Evolutionary conservation across 1,140 invertebrate species (phyloP).

Genomic region (Caenorhabditis remanei): DNA sequence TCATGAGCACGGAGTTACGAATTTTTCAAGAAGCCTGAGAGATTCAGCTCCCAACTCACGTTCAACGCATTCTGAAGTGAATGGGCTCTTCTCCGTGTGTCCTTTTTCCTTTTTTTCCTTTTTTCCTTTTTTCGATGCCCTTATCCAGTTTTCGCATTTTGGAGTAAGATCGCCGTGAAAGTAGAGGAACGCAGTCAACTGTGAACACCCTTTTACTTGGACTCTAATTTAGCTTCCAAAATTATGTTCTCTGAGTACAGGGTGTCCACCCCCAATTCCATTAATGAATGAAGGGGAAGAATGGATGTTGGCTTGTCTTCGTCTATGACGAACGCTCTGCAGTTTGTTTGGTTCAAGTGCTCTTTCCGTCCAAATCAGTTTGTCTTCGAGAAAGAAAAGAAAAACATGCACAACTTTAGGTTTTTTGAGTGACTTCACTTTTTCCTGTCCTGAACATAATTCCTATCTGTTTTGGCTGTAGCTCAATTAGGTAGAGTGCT

Average conservation of each 20-base stretch:
- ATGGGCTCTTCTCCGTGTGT: neutral
- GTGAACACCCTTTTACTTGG: neutral
- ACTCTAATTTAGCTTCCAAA: neutral
- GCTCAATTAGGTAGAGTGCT: conserved; percentile 23
- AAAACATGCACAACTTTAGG: conserved; percentile 43
- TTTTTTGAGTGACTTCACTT: conserved; percentile 33
- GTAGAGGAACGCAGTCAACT: conserved; percentile 36
- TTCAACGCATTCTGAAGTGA: conserved; percentile 31
- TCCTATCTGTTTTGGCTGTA: neutral
- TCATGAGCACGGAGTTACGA: neutral
- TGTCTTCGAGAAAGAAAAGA: conserved; percentile 15
- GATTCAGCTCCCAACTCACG: conserved; percentile 26
- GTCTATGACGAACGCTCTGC: neutral
- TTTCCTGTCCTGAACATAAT: neutral
- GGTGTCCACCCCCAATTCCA: neutral
- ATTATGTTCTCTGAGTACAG: neutral
- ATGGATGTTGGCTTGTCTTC: neutral
- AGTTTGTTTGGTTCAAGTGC: neutral
- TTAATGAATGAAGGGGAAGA: neutral
- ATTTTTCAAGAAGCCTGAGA: conserved; percentile 6
- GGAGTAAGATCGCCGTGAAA: neutral
- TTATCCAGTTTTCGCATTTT: neutral
- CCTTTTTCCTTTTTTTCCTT: neutral
- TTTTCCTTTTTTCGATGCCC: neutral
- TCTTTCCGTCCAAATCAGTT: conserved; percentile 19